A percentile compares a stretch with the other conserved stretches of the same genome.
Evolutionary conservation across 1,140 invertebrate species (phyloP).

Genomic region (Charaxes varanes): DNA sequence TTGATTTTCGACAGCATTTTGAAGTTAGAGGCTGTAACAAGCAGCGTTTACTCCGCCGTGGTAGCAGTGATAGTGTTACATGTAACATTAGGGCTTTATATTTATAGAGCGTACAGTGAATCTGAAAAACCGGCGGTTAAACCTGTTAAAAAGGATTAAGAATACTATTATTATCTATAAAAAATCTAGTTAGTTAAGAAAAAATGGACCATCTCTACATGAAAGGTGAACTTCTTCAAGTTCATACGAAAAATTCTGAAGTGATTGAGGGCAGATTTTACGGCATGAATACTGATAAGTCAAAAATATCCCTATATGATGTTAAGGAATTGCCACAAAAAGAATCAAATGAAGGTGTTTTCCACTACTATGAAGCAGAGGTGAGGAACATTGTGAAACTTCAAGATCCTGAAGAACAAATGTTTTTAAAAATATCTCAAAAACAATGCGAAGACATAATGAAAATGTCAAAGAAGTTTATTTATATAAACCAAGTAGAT

Average conservation of each 20-base stretch:
- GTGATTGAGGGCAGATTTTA: constrained; percentile 62
- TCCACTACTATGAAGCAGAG: constrained; percentile 61
- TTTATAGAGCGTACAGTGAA: constrained; percentile 83
- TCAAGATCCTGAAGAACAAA: constrained; percentile 39
- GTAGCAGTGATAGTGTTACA: constrained; percentile 82
- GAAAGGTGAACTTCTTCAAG: constrained; percentile 66
- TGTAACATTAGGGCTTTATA: constrained; percentile 83
- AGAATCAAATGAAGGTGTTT: constrained; percentile 42
- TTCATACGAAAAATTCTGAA: constrained; percentile 59
- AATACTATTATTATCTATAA: constrained; percentile 14
- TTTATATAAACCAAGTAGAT: constrained; percentile 67
- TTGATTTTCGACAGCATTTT: constrained; percentile 76
- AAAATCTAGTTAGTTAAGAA: constrained; percentile 17
- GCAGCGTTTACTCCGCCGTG: constrained; percentile 84
- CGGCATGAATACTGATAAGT: constrained; percentile 60
- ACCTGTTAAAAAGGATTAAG: constrained; percentile 65
- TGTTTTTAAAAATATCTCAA: constrained; percentile 53
- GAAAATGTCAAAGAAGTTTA: constrained; percentile 58
- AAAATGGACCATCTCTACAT: constrained; percentile 63
- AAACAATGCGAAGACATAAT: constrained; percentile 63
- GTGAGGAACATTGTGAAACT: constrained; percentile 57
- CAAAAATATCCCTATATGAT: constrained; percentile 61
- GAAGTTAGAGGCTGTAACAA: constrained; percentile 75
- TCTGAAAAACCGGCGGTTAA: constrained; percentile 52
- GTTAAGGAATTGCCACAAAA: constrained; percentile 52